Percentiles rank a stretch among this genome's conserved stretches.
These are phyloP conservation scores for Origma solitaria DNA, from an alignment of 2,113 vertebrate species.

Conservation along the genomic window DNA sequence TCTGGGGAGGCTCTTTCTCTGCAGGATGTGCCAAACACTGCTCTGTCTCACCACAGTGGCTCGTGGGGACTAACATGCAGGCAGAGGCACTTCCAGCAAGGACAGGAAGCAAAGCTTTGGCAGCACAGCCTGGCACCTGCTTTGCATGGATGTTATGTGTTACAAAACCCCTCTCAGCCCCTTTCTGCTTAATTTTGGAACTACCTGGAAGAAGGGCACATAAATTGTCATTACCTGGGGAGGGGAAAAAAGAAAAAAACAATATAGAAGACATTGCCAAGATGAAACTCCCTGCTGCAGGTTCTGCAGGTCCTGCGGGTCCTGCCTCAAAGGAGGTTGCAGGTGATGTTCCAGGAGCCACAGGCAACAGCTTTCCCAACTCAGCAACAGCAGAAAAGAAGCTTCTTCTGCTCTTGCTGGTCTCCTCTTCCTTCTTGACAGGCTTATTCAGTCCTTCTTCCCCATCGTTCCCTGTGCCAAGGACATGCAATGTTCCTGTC, in stretches of 20 bases:
- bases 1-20: background rate
- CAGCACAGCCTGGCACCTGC: background rate
- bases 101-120: background rate
- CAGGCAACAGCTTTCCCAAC: background rate
- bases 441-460: background rate
- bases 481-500: background rate
- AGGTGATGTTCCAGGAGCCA: background rate
- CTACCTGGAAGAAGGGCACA: background rate
- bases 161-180: background rate
- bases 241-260: background rate
- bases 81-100: background rate
- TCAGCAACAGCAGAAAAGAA: background rate
- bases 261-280: background rate
- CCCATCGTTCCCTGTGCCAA: background rate
- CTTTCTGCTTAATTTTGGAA: background rate
- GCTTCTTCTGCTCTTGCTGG: background rate
- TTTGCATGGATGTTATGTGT: background rate
- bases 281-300: background rate
- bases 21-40: rapidly evolving
- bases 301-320: background rate
- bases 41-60: background rate
- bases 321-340: background rate
- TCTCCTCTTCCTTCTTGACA: background rate
- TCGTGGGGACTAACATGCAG: rapidly evolving
- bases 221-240: background rate